Base-by-base conservation (phyloP, 2,113 vertebrate species). In the Symphodus melops region DNA sequence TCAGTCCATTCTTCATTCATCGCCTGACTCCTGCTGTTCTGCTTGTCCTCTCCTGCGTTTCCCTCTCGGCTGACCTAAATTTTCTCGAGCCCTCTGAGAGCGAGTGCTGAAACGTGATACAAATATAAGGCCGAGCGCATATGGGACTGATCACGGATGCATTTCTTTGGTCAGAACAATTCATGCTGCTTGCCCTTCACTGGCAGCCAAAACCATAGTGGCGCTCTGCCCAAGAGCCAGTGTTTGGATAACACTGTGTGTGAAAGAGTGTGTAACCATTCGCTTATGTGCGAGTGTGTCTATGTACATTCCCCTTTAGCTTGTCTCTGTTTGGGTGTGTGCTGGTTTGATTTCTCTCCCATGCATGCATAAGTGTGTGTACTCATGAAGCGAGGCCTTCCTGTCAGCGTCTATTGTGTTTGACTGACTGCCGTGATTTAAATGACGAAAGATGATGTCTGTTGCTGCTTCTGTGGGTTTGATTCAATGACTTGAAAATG, bases 71-170 rank as follows among this genome's bases (percentile, higher is more conserved):
- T 92, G 85, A 92, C 86, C 86, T 88, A 91, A 68, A 91, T 90
- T 90, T 41, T 91, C 83, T 84, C 19, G 23, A 89, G 72, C 81
- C 79, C 75, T 81, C 59, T 1, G 86, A 90, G 86, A 85, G 83
- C 53, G 44, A 84, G 72, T 64, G 72, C 86, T 92, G 89, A 92
- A 90, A 92, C 74, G 68, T 88, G 90, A 93, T 92, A 83, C 81
- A 88, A 90, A 92, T 92, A 90, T 89, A 92, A 92, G 84, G 87
- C 91, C 84, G 72, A 76, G 81, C 79, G 48, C 94, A 95, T 94
- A 90, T 94, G 94, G 94, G 79, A 93, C 81, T 93, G 87, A 94
- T 95, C 92, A 94, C 64, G 78, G 81, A 72, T 75, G 80, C 92
- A 92, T 94, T 92, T 92, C 88, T 92, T 90, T 92, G 92, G 92